Conservation (phyloP, 2,797 vertebrate genomes). For the Gallirallus australis region DNA sequence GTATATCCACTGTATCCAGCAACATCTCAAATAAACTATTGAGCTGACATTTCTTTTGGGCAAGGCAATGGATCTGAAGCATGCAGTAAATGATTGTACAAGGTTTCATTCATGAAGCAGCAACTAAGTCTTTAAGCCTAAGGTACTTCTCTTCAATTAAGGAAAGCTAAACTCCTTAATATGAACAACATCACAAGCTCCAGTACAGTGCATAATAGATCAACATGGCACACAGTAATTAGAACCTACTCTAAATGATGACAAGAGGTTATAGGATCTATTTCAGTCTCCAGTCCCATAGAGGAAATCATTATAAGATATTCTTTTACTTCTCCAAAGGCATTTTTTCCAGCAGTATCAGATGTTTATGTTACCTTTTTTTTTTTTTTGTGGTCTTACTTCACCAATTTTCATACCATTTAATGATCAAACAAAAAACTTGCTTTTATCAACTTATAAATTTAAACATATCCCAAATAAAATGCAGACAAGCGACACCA, state of each 20-base stretch:
- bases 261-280: conserved; percentile 48
- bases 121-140: background rate
- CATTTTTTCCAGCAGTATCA: conserved; percentile 27
- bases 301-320: conserved; percentile 34
- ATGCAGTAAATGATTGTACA: background rate
- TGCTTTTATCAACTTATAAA: conserved; percentile 65
- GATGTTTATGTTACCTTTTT: background rate
- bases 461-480: conserved; percentile 62
- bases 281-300: conserved; percentile 29
- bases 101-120: conserved; percentile 54
- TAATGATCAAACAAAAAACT: conserved; percentile 63
- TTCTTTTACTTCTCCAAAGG: conserved; percentile 25
- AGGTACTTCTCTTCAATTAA: conserved; percentile 44
- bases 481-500: conserved; percentile 48
- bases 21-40: background rate
- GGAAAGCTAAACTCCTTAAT: conserved; percentile 38
- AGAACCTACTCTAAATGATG: conserved; percentile 43
- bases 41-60: background rate
- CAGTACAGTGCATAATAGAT: background rate
- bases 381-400: conserved; percentile 38
- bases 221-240: conserved; percentile 43
- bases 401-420: conserved; percentile 58
- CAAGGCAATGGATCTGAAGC: background rate
- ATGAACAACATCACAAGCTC: background rate
- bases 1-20: background rate